phyloP scores from a whole-genome alignment of 1,140 invertebrate species.

The Drosophila mayri region DNA sequence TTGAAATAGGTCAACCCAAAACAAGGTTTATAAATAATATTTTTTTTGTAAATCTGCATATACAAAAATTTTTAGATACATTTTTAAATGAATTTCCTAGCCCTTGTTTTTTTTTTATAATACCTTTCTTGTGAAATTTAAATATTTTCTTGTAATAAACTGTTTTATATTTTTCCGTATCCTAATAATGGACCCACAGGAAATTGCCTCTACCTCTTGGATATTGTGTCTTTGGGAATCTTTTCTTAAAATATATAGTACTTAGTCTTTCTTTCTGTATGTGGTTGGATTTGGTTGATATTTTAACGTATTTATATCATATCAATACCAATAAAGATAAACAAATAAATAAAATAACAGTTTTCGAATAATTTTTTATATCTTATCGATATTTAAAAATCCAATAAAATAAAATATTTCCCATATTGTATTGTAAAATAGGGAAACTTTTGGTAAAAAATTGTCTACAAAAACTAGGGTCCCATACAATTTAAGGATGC shows the following conservation, averaged over 20 bases:
- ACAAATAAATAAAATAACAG: background rate
- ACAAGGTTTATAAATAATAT: background rate
- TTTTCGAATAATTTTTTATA: background rate
- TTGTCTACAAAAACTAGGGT: background rate
- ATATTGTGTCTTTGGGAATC: background rate
- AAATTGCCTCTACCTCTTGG: background rate
- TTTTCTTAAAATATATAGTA: background rate
- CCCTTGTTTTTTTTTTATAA: no score
- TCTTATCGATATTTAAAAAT: background rate
- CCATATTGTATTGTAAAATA: background rate
- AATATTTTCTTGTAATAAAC: background rate
- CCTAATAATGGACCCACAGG: background rate
- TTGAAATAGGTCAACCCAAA: no score
- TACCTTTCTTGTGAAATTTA: background rate
- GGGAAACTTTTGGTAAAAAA: background rate
- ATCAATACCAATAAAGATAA: background rate
- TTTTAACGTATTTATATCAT: no score
- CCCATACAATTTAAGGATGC: background rate
- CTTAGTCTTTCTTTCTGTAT: background rate
- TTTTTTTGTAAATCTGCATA: background rate
- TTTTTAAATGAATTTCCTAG: background rate
- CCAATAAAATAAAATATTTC: background rate
- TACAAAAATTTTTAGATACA: background rate
- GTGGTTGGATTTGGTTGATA: background rate
- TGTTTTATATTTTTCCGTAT: background rate